Percentiles rank a stretch among this genome's conserved stretches.
These are phyloP conservation scores for Pseudachorutes palmiensis DNA, from an alignment of 1,140 invertebrate genomes.

Conservation along the genomic window DNA sequence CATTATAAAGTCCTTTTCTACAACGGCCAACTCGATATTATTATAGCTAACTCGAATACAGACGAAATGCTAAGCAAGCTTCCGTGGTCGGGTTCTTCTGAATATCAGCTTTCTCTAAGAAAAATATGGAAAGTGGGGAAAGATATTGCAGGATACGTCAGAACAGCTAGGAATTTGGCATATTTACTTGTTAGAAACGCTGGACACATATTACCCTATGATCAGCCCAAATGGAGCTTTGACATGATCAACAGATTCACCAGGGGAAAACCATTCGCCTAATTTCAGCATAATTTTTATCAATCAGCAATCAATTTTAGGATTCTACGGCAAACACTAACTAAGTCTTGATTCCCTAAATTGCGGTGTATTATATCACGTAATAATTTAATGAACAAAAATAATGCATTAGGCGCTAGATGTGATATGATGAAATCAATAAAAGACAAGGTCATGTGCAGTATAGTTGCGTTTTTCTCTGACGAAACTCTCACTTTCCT, in stretches of 20 bases:
- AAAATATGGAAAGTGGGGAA: slow-evolving; percentile 32
- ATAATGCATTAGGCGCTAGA: too few species aligned
- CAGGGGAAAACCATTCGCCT: neutral
- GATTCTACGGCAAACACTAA: too few species aligned
- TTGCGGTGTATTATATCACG: too few species aligned
- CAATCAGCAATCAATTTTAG: too few species aligned
- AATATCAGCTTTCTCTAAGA: slow-evolving; percentile 19
- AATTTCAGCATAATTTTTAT: too few species aligned
- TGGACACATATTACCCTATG: slow-evolving; percentile 49
- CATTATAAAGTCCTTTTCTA: slow-evolving; percentile 53
- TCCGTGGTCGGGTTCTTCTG: slow-evolving; percentile 27
- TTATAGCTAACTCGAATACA: slow-evolving; percentile 31
- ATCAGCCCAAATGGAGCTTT: slow-evolving; percentile 46
- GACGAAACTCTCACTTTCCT: too few species aligned
- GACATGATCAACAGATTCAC: slow-evolving; percentile 49
- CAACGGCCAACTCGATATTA: slow-evolving; percentile 39
- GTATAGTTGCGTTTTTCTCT: too few species aligned
- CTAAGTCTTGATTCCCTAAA: too few species aligned
- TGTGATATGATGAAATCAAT: too few species aligned
- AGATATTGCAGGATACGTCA: slow-evolving; percentile 34
- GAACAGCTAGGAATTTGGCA: slow-evolving; percentile 44
- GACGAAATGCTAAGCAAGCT: slow-evolving; percentile 25
- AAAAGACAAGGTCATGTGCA: too few species aligned
- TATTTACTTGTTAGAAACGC: slow-evolving; percentile 46
- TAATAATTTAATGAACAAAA: too few species aligned